phyloP scores from a whole-genome alignment of 1,140 invertebrate genomes.

The Pentalonia nigronervosa region DNA sequence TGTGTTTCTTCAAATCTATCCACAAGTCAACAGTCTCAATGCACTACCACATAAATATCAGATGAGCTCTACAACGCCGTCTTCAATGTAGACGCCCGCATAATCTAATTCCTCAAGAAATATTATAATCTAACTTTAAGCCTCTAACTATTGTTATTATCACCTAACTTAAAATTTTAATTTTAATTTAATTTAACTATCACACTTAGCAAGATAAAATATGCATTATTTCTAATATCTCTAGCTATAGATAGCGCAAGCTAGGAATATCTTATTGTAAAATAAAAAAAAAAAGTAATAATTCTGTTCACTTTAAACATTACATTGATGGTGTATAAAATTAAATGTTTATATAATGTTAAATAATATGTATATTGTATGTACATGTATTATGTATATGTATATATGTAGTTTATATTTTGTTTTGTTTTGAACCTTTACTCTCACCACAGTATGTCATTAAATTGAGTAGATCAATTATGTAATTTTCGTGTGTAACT shows the following conservation, averaged over 20 bases:
- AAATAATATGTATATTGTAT: too few species aligned
- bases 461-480: too few species aligned
- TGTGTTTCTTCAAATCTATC: background rate
- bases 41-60: background rate
- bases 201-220: background rate
- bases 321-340: too few species aligned
- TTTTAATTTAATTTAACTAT: background rate
- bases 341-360: too few species aligned
- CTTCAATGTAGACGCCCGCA: background rate
- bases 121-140: background rate
- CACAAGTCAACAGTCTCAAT: background rate
- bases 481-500: too few species aligned
- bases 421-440: too few species aligned
- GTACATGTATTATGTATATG: too few species aligned
- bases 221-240: background rate
- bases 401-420: too few species aligned
- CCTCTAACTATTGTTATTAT: background rate
- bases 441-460: too few species aligned
- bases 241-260: background rate
- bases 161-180: background rate
- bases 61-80: background rate
- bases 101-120: background rate
- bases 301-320: too few species aligned
- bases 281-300: too few species aligned
- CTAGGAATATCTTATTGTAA: slow-evolving; percentile 1